Evolutionary conservation across 2,888 invertebrate species (phyloP), one percentile per base, ranked within the genome.

Genomic region (Stenodera caucasica): DNA sequence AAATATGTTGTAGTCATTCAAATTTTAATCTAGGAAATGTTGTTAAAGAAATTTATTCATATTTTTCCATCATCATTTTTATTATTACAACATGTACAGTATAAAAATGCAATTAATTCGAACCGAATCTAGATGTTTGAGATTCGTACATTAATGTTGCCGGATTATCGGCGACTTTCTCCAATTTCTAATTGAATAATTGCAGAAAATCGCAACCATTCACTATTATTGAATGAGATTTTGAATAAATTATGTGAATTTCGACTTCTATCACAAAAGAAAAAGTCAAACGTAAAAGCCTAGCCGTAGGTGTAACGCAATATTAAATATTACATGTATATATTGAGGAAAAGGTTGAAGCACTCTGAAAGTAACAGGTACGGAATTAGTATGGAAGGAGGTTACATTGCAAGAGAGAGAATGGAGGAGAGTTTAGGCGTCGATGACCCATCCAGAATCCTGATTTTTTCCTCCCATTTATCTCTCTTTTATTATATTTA

Each of bases 371-470:
- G 61, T 57, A 57, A 53, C 53, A 59, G 59, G 59, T 59, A 21
- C 32, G 30, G 50, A 50, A 50, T 50, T 50, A 52, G 8, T 52
- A 52, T 52, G 32, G 52, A 52, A 52, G 52, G 52, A 52, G 52
- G 52, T 52, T 52, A 56, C 32, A 30, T 57, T 53, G 49, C 40
- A 40, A 37, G 33, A 40, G 11, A 37, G 37, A 37, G 15, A 45
- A 45, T 45, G 4, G 21, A 52, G 23, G 29, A 35, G 26, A 15
- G 55, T 45, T 53, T n/a, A 45, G 26, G 37, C 60, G 60, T 60
- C 61, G 61, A 51, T 61, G 61, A 61, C 61, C 61, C 57, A 45
- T 51, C 40, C 45, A 30, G 53, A 61, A 61, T 55, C 57, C 40
- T 55, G 58, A 58, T 58, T 58, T 57, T 61, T 57, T 53, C 30